Percentiles rank a stretch among this genome's conserved stretches.
Evolutionary conservation across 2,113 vertebrate species (phyloP).

Genomic region (Indicator indicator): DNA sequence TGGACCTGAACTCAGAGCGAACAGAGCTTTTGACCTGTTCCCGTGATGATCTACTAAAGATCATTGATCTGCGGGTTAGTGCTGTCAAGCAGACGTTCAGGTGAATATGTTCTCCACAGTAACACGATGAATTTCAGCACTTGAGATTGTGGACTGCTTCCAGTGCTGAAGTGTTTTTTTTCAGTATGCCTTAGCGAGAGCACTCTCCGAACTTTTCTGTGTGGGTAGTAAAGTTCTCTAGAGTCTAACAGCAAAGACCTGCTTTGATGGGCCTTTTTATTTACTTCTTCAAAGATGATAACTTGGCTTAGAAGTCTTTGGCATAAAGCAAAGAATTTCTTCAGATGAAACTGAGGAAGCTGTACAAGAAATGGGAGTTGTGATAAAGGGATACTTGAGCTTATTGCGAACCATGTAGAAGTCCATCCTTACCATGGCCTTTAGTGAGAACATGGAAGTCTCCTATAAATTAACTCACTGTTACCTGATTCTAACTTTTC

Average conservation of each 20-base stretch:
- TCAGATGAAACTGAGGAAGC: not conserved
- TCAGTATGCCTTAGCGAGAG: not conserved
- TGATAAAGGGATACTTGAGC: not conserved
- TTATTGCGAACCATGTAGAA: not conserved
- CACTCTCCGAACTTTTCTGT: not conserved
- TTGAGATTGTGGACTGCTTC: not conserved
- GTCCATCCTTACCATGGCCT: not conserved
- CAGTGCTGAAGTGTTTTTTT: not conserved
- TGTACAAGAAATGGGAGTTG: not conserved
- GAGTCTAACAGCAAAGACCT: not conserved
- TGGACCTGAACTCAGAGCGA: conserved; percentile 94
- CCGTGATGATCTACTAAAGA: conserved; percentile 92
- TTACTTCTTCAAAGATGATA: not conserved
- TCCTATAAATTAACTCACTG: not conserved
- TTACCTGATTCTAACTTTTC: conserved; percentile 9
- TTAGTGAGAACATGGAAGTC: not conserved
- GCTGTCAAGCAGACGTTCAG: conserved; percentile 88
- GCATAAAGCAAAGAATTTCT: not conserved
- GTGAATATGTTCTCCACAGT: conserved; percentile 63
- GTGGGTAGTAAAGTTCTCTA: not conserved
- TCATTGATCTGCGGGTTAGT: conserved; percentile 89
- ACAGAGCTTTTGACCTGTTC: conserved; percentile 93
- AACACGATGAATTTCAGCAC: not conserved
- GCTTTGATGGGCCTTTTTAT: not conserved
- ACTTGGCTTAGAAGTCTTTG: not conserved